These are phyloP conservation scores for Pseudopleuronectes americanus DNA, from an alignment of 2,797 vertebrate genomes.

Conservation along the genomic window DNA sequence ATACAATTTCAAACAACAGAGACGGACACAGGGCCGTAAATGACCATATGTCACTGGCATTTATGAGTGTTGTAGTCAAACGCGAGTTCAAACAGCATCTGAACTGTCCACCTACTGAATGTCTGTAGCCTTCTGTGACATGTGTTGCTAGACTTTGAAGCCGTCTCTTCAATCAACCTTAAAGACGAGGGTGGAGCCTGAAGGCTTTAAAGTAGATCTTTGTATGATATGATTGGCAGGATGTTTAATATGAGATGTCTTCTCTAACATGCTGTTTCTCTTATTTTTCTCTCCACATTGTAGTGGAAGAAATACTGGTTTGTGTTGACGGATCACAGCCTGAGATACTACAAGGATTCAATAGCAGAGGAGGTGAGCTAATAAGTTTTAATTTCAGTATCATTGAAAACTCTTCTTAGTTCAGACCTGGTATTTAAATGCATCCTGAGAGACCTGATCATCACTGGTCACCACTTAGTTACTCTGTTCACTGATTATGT, in stretches of 20 bases:
- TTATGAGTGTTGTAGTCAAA: background rate
- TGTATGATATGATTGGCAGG: background rate
- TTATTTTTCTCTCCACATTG: conserved; percentile 13
- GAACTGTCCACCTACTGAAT: conserved; percentile 16
- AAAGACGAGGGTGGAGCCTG: conserved; percentile 50
- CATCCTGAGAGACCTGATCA: too few species aligned
- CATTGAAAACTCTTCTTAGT: background rate
- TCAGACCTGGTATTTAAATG: too few species aligned
- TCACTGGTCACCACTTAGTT: too few species aligned
- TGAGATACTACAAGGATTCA: conserved; percentile 88
- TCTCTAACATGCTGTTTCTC: background rate
- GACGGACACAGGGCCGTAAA: background rate
- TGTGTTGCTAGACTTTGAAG: conserved; percentile 64
- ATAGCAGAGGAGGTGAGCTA: conserved; percentile 85
- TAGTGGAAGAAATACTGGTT: conserved; percentile 91
- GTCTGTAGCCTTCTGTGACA: conserved; percentile 32
- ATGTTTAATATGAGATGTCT: too few species aligned
- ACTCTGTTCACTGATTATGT: too few species aligned
- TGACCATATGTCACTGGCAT: background rate
- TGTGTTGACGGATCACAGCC: conserved; percentile 87
- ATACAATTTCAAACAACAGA: background rate
- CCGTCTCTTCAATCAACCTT: conserved; percentile 56
- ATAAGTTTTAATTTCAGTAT: background rate
- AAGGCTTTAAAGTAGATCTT: conserved; percentile 34
- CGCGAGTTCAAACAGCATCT: conserved; percentile 29